Conservation (phyloP, 2,797 vertebrate species). For the Spea hammondii region DNA sequence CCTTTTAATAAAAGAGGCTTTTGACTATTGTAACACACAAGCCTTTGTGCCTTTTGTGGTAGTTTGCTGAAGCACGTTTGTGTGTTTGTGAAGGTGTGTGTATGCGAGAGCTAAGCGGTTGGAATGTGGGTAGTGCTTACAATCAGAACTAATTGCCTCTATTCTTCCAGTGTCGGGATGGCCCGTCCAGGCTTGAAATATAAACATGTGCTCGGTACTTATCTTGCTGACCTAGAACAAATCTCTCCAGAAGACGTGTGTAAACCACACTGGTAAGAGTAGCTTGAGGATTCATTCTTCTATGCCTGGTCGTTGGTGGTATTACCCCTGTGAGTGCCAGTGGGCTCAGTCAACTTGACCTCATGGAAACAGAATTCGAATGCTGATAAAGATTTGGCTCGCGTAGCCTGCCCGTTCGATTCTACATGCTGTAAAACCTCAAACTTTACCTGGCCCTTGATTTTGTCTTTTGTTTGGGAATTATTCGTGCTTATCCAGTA, state of each 20-base stretch:
- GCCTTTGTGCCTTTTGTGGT: conserved; percentile 52
- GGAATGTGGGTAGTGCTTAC: conserved; percentile 42
- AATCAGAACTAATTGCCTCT: conserved; percentile 47
- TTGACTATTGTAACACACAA: conserved; percentile 51
- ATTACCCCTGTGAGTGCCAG: conserved; percentile 5
- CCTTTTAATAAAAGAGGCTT: conserved; percentile 51
- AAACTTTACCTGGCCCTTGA: too few species aligned
- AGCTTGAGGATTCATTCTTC: neutral
- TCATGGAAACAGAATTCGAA: too few species aligned
- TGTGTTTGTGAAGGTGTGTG: conserved; percentile 53
- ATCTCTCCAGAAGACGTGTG: conserved; percentile 4
- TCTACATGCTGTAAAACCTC: too few species aligned
- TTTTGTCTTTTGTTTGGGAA: too few species aligned
- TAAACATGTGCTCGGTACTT: conserved; percentile 29
- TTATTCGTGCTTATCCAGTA: too few species aligned
- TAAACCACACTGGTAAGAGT: neutral
- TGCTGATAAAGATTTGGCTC: too few species aligned
- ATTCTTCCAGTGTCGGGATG: conserved; percentile 24
- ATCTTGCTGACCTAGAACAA: conserved; percentile 16
- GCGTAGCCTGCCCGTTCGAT: too few species aligned
- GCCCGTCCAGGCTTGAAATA: neutral
- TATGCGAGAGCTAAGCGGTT: conserved; percentile 44
- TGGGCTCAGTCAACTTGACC: neutral
- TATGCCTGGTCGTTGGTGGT: neutral
- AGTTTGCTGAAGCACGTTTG: conserved; percentile 50